A percentile compares a stretch with the other conserved stretches of the same genome.
Evolutionary conservation across 2,113 vertebrate species (phyloP).

Genomic region (Ochotona princeps): DNA sequence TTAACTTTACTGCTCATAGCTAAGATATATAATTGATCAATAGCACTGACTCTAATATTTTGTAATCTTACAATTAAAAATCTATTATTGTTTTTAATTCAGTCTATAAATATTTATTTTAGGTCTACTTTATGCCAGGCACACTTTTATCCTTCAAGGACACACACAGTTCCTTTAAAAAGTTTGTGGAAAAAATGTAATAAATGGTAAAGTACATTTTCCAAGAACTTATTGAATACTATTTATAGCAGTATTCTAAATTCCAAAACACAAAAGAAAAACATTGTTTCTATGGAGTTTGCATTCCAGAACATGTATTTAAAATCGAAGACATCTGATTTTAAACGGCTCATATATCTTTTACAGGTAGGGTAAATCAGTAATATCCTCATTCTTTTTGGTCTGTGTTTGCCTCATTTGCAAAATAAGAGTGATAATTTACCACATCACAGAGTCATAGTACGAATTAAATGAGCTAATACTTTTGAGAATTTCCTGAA

Average conservation of each 20-base stretch:
- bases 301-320: not conserved
- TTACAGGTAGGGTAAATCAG: not conserved
- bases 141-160: not conserved
- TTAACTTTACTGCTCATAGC: not conserved
- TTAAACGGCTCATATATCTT: not conserved
- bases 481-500: not conserved
- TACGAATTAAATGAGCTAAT: not conserved
- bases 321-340: not conserved
- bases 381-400: not conserved
- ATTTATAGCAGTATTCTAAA: not conserved
- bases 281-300: not conserved
- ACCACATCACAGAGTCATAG: not conserved
- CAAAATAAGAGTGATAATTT: not conserved
- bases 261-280: not conserved
- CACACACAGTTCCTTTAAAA: too few species aligned
- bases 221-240: too few species aligned
- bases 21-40: not conserved
- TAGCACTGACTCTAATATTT: not conserved
- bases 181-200: too few species aligned
- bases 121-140: not conserved
- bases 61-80: not conserved
- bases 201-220: too few species aligned
- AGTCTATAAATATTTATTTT: not conserved
- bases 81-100: not conserved
- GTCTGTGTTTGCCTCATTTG: not conserved